Evolutionary conservation across 1,140 invertebrate species (phyloP), one percentile per base, ranked within the genome.

Genomic region (Drosophila triauraria): DNA sequence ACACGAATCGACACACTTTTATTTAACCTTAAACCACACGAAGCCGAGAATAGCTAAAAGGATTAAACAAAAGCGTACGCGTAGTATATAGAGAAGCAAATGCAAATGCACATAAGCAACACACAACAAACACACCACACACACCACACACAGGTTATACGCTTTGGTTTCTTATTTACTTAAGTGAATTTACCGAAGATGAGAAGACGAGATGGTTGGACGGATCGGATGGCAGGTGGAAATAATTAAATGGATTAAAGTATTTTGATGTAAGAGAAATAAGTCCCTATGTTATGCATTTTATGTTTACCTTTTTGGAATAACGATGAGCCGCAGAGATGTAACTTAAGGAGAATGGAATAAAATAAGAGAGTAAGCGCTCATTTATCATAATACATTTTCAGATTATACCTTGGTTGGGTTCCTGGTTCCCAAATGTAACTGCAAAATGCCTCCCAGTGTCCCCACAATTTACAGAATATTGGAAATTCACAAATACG

Each of bases 211-310:
- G n/a, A 56, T 43, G 20, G 42, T 46, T 17, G 17, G 20, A 32
- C 32, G 3, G 38, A 20, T 2, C 20, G 27, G 35, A 40, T 32
- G 20, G 27, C 15, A 35, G 25, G 17, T 20, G 23, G 30, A 70
- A 48, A 58, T 57, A 58, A 57, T 71, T 62, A 63, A 76, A 67
- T 65, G 74, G 74, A 77, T 68, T 48, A 77, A 78, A 69, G 63
- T 78, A 78, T 58, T 60, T 78, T 51, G 75, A 78, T 78, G 74
- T 78, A 78, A 67, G 72, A 64, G 32, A 53, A 20, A 54, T 78
- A 78, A 78, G 74, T 78, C 75, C 50, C 53, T 69, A 54, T 77
- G 75, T 78, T 75, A 75, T 78, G 75, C 74, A 78, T 78, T 78
- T 78, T 77, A 69, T 57, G 59, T 76, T 76, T 76, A 75, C 54